Evolutionary conservation across 2,113 vertebrate species (phyloP), one percentile per base, ranked within the genome.

Genomic region (Menidia beryllina): DNA sequence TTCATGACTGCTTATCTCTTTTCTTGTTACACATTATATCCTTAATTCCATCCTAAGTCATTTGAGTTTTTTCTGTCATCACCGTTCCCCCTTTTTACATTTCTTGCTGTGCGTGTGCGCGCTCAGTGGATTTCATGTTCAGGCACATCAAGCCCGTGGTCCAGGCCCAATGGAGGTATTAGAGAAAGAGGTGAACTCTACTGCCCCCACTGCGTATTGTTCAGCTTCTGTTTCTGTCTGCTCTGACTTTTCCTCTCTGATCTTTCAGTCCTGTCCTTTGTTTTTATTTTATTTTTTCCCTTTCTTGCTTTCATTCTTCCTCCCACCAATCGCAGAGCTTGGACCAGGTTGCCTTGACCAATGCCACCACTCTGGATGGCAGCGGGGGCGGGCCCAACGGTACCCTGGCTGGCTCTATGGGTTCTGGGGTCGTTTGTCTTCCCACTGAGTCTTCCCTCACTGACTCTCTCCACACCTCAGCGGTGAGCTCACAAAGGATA

Each of bases 371-470:
- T 93, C 85, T 91, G 93, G 91, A 92, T 94, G 94, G 87, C 81
- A 72, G 93, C 79, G 86, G 84, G 91, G 95, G 94, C 83, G 93
- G 95, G 94, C 93, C 95, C 92, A 93, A 94, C 86, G 92, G 94
- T 85, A 93, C 96, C 91, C 93, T 95, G 92, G 95, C 94, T 92
- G 93, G 91, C 94, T 95, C 93, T 90, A 83, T 91, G 6, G 95
- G 94, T 91, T 95, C 82, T 93, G 92, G 93, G 92, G 88, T 95
- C 92, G 94, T 94, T 95, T 95, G 95, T 95, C 96, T 96, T 94
- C 94, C 96, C 93, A 94, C 95, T 80, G 96, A 95, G 92, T 91
- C 95, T 89, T 95, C 96, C 96, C 89, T 97, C 93, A 93, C 95
- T 94, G 96, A 95, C 93, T 95, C 95, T 86, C 95, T 96, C 83